phyloP scores from a whole-genome alignment of 2,888 invertebrate genomes.

The Strigamia maritima region DNA sequence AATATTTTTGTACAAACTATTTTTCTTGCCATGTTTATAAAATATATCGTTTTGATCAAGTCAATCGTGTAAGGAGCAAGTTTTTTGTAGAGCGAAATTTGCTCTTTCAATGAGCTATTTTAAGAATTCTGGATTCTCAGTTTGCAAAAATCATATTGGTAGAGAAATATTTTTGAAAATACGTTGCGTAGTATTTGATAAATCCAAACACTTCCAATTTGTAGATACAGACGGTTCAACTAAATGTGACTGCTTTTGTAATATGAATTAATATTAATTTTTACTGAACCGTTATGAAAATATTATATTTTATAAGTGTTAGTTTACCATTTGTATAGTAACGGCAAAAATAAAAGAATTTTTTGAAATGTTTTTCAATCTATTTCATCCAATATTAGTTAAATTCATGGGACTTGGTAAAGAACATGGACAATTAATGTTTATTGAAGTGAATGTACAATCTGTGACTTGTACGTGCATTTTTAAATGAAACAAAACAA shows the following conservation, averaged over 20 bases:
- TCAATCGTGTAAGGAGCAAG: too few species aligned
- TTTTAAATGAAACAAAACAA: too few species aligned
- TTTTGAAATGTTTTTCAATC: slow-evolving; percentile 40
- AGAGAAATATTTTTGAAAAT: not conserved
- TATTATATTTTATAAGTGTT: too few species aligned
- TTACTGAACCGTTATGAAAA: not conserved
- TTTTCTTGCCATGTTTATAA: not conserved
- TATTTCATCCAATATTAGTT: slow-evolving; percentile 38
- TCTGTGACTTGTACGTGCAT: too few species aligned
- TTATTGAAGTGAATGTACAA: too few species aligned
- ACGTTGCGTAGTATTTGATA: not conserved
- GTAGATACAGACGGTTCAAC: not conserved
- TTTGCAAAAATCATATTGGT: too few species aligned
- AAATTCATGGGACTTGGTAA: too few species aligned
- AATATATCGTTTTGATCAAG: not conserved
- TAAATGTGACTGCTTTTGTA: not conserved
- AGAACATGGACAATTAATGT: too few species aligned
- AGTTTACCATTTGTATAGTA: slow-evolving; percentile 42
- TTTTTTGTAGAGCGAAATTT: too few species aligned
- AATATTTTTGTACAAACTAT: not conserved
- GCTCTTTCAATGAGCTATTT: too few species aligned
- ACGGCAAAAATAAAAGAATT: slow-evolving; percentile 40
- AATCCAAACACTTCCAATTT: not conserved
- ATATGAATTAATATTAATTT: not conserved
- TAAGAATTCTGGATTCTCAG: too few species aligned